Evolutionary conservation across 2,888 invertebrate species (phyloP).

Genomic region (Dichetophora obliterata): DNA sequence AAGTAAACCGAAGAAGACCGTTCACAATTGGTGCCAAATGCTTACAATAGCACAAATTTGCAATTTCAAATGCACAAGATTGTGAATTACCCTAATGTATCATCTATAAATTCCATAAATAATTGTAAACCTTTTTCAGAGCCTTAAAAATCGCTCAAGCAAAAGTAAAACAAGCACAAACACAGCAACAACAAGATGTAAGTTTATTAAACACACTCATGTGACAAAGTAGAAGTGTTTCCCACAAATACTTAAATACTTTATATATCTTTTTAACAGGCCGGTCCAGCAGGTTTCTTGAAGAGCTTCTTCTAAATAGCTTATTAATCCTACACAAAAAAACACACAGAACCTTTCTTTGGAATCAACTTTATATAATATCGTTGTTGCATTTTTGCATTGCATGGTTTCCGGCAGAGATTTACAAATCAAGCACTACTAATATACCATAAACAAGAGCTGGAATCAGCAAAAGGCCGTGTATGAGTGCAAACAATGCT

Average conservation of each 20-base stretch:
- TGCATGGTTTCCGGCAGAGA: slow-evolving; percentile 16
- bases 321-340: slow-evolving; percentile 9
- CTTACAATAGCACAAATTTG: too few relatives aligned
- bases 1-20: too few relatives aligned
- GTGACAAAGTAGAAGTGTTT: not conserved
- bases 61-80: too few relatives aligned
- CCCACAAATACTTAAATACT: not conserved
- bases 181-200: slow-evolving; percentile 80
- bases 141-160: slow-evolving; percentile 91
- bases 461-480: slow-evolving; percentile 10
- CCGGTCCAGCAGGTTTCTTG: slow-evolving; percentile 93
- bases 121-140: slow-evolving; percentile 71
- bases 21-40: too few relatives aligned
- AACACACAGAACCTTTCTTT: not conserved
- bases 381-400: not conserved
- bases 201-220: slow-evolving; percentile 46
- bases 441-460: not conserved
- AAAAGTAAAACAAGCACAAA: slow-evolving; percentile 86
- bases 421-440: slow-evolving; percentile 35
- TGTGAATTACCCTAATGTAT: slow-evolving; percentile 24
- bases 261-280: slow-evolving; percentile 72
- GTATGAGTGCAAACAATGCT: slow-evolving; percentile 21
- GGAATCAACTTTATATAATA: not conserved
- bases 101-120: too few relatives aligned
- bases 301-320: slow-evolving; percentile 91